These are phyloP conservation scores for Yasuhikotakia modesta DNA, from an alignment of 2,797 vertebrate species.

Conservation along the genomic window DNA sequence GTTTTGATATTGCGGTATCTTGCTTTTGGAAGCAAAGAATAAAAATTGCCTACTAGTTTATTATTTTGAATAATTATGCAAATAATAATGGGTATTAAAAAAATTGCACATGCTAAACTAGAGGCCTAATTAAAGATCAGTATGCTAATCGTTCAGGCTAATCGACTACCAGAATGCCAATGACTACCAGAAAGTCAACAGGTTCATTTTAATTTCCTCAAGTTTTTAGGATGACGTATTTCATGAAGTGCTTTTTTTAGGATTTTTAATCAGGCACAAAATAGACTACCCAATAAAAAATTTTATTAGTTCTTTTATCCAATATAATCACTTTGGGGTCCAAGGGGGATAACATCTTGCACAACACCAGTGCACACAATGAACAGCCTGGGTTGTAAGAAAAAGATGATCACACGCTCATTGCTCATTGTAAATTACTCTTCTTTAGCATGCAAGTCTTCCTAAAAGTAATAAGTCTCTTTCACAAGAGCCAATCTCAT, in stretches of 20 bases:
- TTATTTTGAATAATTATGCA: too few relatives aligned
- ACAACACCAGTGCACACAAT: conserved; percentile 31
- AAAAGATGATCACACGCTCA: conserved; percentile 18
- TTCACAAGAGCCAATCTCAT: neutral
- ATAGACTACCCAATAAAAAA: neutral
- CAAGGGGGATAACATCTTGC: neutral
- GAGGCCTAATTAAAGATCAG: neutral
- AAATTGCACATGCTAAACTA: neutral
- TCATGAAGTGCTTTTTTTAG: neutral
- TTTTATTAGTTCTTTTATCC: neutral
- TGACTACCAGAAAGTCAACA: too few relatives aligned
- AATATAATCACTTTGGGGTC: neutral
- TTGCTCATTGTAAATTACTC: conserved; percentile 23
- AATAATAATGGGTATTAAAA: too few relatives aligned
- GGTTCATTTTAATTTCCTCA: neutral
- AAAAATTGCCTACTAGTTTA: too few relatives aligned
- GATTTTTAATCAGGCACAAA: neutral
- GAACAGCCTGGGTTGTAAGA: conserved; percentile 23
- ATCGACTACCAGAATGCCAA: neutral
- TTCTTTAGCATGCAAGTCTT: conserved; percentile 29
- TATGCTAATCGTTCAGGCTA: neutral
- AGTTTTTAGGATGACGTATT: neutral
- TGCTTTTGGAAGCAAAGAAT: neutral
- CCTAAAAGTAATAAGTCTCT: neutral
- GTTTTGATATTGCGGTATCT: neutral